Evolutionary conservation across 2,888 invertebrate genomes (phyloP).

Genomic region (Ommatoiulus sabulosus): DNA sequence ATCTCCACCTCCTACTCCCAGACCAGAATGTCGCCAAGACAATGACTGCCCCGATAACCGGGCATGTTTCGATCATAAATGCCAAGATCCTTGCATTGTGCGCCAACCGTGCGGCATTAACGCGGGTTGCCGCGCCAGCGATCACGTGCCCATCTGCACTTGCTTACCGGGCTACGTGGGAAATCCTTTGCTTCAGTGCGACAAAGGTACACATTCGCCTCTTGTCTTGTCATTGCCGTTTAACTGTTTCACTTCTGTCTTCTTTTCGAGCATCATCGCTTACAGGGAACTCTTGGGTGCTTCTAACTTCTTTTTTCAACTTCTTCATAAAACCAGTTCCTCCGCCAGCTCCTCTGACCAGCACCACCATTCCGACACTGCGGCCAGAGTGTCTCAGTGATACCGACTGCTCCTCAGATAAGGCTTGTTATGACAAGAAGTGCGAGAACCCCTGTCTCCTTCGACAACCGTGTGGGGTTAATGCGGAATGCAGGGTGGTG

Average conservation of each 20-base stretch:
- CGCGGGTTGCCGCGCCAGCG: conserved; percentile 68
- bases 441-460: conserved; percentile 84
- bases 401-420: conserved; percentile 57
- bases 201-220: too few species aligned
- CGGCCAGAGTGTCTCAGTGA: conserved; percentile 63
- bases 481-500: conserved; percentile 83
- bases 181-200: conserved; percentile 81
- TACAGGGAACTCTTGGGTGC: too few species aligned
- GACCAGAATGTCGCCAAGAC: conserved; percentile 84
- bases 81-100: conserved; percentile 79
- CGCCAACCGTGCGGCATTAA: conserved; percentile 85
- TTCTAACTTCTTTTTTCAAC: not conserved
- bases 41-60: too few species aligned
- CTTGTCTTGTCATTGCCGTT: too few species aligned
- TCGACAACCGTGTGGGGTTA: conserved; percentile 78
- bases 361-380: conserved; percentile 63
- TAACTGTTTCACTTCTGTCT: not conserved
- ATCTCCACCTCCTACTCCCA: conserved; percentile 71
- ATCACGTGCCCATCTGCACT: conserved; percentile 47
- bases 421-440: conserved; percentile 79
- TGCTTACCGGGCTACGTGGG: conserved; percentile 70
- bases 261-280: not conserved
- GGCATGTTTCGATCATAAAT: conserved; percentile 86
- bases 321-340: too few species aligned
- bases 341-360: too few species aligned